These are phyloP conservation scores for Atractosteus spatula DNA, from an alignment of 2,113 vertebrate species.

Conservation along the genomic window DNA sequence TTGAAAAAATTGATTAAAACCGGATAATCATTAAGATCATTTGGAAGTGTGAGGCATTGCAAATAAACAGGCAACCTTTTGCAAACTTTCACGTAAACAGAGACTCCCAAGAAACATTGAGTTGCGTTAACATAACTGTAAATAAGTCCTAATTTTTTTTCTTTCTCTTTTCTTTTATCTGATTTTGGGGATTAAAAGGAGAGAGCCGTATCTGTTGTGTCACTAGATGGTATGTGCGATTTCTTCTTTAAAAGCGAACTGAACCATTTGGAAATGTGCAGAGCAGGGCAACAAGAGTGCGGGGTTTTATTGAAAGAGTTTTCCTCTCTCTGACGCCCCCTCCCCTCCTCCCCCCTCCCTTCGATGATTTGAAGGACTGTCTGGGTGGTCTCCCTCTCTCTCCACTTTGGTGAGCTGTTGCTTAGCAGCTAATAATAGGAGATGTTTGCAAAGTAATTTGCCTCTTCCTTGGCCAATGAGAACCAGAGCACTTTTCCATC, in stretches of 20 bases:
- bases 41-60: too few relatives aligned
- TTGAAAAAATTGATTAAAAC: too few relatives aligned
- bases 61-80: too few relatives aligned
- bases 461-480: conserved; percentile 87
- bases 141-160: not conserved
- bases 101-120: too few relatives aligned
- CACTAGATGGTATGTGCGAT: conserved; percentile 57
- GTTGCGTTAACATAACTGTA: too few relatives aligned
- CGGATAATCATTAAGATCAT: too few relatives aligned
- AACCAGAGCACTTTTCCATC: conserved; percentile 79
- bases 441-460: conserved; percentile 89
- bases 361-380: conserved; percentile 62
- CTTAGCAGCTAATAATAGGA: conserved; percentile 90
- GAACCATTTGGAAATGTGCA: conserved; percentile 57
- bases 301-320: conserved; percentile 68
- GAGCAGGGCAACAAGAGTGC: conserved; percentile 51
- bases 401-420: conserved; percentile 85
- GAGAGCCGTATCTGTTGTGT: conserved; percentile 28
- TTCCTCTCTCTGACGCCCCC: conserved; percentile 48
- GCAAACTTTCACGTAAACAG: too few relatives aligned
- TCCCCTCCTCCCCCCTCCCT: conserved; percentile 38
- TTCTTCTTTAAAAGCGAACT: conserved; percentile 40
- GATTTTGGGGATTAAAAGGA: conserved; percentile 4
- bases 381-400: conserved; percentile 73
- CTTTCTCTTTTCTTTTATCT: conserved; percentile 18